These are phyloP conservation scores for Hirtodrosophila alboralis DNA, from an alignment of 2,888 invertebrate species.

Conservation along the genomic window DNA sequence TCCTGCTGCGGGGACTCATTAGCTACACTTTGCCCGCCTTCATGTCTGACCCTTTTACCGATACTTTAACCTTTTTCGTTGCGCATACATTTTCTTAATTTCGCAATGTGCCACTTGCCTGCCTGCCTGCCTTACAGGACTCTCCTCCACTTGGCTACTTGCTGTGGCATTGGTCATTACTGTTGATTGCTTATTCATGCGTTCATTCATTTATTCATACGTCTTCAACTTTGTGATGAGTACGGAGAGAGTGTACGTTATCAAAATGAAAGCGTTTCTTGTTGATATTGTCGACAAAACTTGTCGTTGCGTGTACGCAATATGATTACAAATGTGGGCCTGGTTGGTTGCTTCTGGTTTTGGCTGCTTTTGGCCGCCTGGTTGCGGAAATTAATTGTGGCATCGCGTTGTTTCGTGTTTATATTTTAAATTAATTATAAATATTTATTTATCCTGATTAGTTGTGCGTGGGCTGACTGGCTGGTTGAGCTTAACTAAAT, in stretches of 20 bases:
- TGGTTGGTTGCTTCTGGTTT: not conserved
- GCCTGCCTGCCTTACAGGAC: not conserved
- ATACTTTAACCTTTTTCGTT: constrained; percentile 41
- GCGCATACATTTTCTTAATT: constrained; percentile 63
- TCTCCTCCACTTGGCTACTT: constrained; percentile 12
- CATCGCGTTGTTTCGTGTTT: constrained; percentile 61
- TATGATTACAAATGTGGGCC: not conserved
- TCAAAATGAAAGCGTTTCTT: constrained; percentile 24
- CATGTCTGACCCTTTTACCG: constrained; percentile 40
- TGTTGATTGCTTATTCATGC: constrained; percentile 78
- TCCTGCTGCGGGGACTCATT: constrained; percentile 52
- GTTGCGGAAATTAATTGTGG: constrained; percentile 70
- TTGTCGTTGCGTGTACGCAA: constrained; percentile 34
- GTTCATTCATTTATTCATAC: constrained; percentile 76
- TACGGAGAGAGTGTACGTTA: too few species aligned
- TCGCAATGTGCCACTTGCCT: constrained; percentile 21
- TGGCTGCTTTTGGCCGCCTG: not conserved
- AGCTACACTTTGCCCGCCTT: constrained; percentile 46
- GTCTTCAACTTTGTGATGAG: constrained; percentile 47
- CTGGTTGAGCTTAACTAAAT: constrained; percentile 64
- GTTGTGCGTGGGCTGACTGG: constrained; percentile 41
- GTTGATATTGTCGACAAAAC: constrained; percentile 16
- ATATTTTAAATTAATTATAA: constrained; percentile 80
- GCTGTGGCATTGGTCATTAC: constrained; percentile 58
- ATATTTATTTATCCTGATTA: constrained; percentile 80